Conservation (phyloP, 1,140 invertebrate genomes). For the Oreohelix idahoensis region DNA sequence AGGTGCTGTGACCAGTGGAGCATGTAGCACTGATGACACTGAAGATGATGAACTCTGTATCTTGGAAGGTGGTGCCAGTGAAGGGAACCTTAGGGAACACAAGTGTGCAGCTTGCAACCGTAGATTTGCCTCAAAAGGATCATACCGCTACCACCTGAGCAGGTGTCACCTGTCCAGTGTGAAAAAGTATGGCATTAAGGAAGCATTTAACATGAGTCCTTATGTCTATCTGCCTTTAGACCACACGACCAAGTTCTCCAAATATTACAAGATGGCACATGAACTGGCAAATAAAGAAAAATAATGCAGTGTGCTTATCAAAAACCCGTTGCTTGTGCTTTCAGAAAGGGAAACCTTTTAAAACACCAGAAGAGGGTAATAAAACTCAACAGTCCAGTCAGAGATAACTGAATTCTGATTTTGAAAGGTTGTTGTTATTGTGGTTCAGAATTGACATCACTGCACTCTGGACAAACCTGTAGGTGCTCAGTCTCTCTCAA, state of each 20-base stretch:
- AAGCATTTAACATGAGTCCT: slow-evolving; percentile 81
- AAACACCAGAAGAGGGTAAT: too few species aligned
- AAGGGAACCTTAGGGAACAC: slow-evolving; percentile 51
- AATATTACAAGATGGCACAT: slow-evolving; percentile 70
- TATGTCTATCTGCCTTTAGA: slow-evolving; percentile 69
- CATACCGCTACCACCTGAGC: slow-evolving; percentile 94
- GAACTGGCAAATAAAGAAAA: slow-evolving; percentile 64
- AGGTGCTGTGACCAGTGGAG: not conserved
- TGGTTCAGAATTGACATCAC: too few species aligned
- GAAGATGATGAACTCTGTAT: slow-evolving; percentile 44
- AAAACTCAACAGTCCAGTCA: too few species aligned
- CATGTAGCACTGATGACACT: slow-evolving; percentile 37
- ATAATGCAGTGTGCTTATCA: slow-evolving; percentile 36
- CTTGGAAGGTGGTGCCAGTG: slow-evolving; percentile 46
- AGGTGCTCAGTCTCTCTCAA: too few species aligned
- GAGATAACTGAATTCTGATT: too few species aligned
- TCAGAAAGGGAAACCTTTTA: too few species aligned
- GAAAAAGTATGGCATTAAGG: slow-evolving; percentile 81
- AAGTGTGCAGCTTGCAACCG: slow-evolving; percentile 97
- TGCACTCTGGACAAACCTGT: too few species aligned
- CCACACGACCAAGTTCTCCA: slow-evolving; percentile 68
- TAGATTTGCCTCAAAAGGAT: slow-evolving; percentile 95
- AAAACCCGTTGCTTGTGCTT: too few species aligned
- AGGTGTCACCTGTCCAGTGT: slow-evolving; percentile 88
- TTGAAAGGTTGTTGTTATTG: too few species aligned